Percentiles rank a stretch among this genome's conserved stretches.
Evolutionary conservation across 2,888 invertebrate species (phyloP).

Genomic region (Pediacus dermestoides): DNA sequence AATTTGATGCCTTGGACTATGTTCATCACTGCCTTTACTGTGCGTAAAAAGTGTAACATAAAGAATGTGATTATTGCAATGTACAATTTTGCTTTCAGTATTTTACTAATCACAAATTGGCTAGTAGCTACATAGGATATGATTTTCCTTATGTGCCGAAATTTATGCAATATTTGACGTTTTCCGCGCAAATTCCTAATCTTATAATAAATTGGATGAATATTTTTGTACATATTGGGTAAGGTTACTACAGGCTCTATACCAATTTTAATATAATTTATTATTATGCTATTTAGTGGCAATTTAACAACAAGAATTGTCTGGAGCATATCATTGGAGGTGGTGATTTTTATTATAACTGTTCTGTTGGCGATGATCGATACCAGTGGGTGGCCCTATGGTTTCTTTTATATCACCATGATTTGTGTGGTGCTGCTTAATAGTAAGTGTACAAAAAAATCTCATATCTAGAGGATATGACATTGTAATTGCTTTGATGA

Average conservation of each 20-base stretch:
- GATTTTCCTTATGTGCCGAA: constrained; percentile 61
- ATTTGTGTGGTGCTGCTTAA: constrained; percentile 77
- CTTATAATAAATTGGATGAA: constrained; percentile 92
- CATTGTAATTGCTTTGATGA: background rate
- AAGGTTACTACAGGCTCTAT: no score
- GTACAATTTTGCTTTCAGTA: constrained; percentile 63
- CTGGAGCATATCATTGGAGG: constrained; percentile 76
- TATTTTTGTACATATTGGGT: constrained; percentile 85
- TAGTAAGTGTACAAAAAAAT: constrained; percentile 64
- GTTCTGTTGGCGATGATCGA: constrained; percentile 87
- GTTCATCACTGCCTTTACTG: constrained; percentile 91
- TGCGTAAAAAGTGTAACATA: constrained; percentile 56
- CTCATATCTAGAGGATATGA: constrained; percentile 1
- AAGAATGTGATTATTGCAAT: no score
- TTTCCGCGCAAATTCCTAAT: constrained; percentile 92
- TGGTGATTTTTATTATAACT: constrained; percentile 75
- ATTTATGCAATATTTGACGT: constrained; percentile 82
- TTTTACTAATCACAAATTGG: constrained; percentile 84
- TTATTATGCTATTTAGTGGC: no score
- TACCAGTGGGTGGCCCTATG: constrained; percentile 67
- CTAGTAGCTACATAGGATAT: constrained; percentile 54
- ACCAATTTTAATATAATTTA: no score
- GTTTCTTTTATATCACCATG: constrained; percentile 89
- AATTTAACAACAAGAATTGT: constrained; percentile 84
- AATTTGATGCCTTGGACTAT: constrained; percentile 98